Conservation (phyloP, 2,797 vertebrate species). For the Neosilurus mollespiculum region DNA sequence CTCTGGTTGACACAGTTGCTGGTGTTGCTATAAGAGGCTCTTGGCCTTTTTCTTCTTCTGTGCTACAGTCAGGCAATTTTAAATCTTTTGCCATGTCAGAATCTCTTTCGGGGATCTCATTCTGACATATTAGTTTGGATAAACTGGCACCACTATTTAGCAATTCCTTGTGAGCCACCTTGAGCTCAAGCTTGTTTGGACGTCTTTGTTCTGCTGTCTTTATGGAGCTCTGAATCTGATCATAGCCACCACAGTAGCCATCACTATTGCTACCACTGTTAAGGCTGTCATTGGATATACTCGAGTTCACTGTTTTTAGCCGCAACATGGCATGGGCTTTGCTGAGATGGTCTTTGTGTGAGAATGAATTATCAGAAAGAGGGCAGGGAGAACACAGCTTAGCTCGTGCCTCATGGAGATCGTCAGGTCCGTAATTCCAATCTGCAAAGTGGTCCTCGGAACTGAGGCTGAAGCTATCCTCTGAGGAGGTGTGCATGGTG, state of each 20-base stretch:
- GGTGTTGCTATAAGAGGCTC: conserved; percentile 65
- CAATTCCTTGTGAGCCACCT: conserved; percentile 72
- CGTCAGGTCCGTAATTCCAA: conserved; percentile 83
- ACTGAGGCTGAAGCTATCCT: conserved; percentile 96
- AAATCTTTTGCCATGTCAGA: conserved; percentile 70
- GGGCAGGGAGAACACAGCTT: conserved; percentile 91
- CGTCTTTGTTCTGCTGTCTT: conserved; percentile 78
- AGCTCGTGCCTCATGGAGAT: conserved; percentile 81
- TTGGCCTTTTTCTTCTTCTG: conserved; percentile 74
- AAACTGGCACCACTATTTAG: conserved; percentile 55
- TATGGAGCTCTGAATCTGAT: conserved; percentile 78
- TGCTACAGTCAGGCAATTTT: conserved; percentile 60
- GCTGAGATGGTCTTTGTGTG: conserved; percentile 77
- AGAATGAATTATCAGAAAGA: conserved; percentile 78
- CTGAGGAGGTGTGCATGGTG: conserved; percentile 93
- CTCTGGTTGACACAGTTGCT: conserved; percentile 73
- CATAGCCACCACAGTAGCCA: conserved; percentile 85
- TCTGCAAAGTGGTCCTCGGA: conserved; percentile 94
- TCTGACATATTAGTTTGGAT: conserved; percentile 58
- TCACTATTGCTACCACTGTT: conserved; percentile 94
- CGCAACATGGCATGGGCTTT: conserved; percentile 83
- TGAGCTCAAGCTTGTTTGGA: conserved; percentile 89
- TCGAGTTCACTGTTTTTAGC: conserved; percentile 84
- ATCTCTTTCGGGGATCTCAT: conserved; percentile 74
- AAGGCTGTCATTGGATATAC: conserved; percentile 92